Evolutionary conservation across 2,113 vertebrate genomes (phyloP).

Genomic region (Rhombomys opimus): DNA sequence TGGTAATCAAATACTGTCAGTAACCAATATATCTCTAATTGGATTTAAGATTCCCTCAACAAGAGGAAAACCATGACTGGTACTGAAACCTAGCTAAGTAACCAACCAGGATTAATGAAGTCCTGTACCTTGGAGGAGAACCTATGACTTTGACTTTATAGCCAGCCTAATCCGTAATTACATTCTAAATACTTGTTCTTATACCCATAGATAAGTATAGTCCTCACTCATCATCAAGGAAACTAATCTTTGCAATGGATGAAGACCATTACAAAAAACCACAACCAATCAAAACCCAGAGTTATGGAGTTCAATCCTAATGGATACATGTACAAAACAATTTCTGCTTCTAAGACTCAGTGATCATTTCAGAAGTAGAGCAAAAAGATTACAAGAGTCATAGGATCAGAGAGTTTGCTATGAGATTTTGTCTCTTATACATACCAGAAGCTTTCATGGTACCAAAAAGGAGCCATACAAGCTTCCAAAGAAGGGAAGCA

Average conservation of each 20-base stretch:
- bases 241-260: background rate
- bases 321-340: background rate
- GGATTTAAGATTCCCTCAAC: background rate
- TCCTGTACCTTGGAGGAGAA: background rate
- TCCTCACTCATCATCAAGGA: background rate
- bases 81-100: background rate
- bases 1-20: background rate
- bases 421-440: background rate
- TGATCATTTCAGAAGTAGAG: background rate
- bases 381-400: background rate
- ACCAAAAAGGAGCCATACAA: background rate
- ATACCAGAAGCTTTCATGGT: background rate
- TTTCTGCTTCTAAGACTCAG: background rate
- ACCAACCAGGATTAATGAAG: background rate
- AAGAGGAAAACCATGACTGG: background rate
- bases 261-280: background rate
- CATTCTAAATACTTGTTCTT: background rate
- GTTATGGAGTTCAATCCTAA: background rate
- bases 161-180: background rate
- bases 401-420: background rate
- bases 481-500: background rate
- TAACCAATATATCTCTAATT: background rate
- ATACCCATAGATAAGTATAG: background rate
- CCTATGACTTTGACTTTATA: background rate
- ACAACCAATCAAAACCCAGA: background rate